Evolutionary conservation across 2,888 invertebrate genomes (phyloP).

Genomic region (Thecocarcelia acutangulata): DNA sequence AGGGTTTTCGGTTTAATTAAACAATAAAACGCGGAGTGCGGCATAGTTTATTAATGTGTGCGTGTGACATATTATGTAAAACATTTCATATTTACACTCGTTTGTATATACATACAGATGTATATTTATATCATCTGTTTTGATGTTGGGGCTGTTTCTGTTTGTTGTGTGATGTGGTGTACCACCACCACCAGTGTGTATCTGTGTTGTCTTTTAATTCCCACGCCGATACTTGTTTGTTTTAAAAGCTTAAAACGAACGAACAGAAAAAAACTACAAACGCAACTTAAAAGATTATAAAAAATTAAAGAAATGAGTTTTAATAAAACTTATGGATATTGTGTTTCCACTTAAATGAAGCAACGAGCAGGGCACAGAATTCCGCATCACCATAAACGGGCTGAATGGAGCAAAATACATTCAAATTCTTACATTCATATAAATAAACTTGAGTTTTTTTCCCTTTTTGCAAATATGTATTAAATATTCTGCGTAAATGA

Average conservation of each 20-base stretch:
- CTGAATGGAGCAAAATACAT: conserved; percentile 28
- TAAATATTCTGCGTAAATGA: conserved; percentile 70
- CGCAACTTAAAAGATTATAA: conserved; percentile 19
- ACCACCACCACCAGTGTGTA: conserved; percentile 16
- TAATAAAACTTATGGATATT: conserved; percentile 57
- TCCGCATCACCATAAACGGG: conserved; percentile 12
- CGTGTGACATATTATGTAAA: conserved; percentile 49
- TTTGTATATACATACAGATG: neutral
- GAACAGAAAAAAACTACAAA: conserved; percentile 24
- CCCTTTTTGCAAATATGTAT: conserved; percentile 63
- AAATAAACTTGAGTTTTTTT: conserved; percentile 3
- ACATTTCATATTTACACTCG: conserved; percentile 43
- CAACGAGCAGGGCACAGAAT: conserved; percentile 10
- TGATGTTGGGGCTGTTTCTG: conserved; percentile 31
- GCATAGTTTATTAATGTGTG: neutral
- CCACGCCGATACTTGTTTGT: conserved; percentile 68
- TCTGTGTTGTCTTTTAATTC: conserved; percentile 62
- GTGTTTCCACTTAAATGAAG: conserved; percentile 39
- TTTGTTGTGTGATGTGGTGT: conserved; percentile 12
- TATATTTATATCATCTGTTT: conserved; percentile 53
- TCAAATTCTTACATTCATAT: conserved; percentile 19
- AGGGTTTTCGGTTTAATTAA: conserved; percentile 51
- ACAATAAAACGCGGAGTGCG: conserved; percentile 39
- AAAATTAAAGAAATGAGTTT: conserved; percentile 41
- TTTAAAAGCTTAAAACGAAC: conserved; percentile 28